These are phyloP conservation scores for Centropus bengalensis DNA, from an alignment of 2,113 vertebrate genomes.

Conservation along the genomic window DNA sequence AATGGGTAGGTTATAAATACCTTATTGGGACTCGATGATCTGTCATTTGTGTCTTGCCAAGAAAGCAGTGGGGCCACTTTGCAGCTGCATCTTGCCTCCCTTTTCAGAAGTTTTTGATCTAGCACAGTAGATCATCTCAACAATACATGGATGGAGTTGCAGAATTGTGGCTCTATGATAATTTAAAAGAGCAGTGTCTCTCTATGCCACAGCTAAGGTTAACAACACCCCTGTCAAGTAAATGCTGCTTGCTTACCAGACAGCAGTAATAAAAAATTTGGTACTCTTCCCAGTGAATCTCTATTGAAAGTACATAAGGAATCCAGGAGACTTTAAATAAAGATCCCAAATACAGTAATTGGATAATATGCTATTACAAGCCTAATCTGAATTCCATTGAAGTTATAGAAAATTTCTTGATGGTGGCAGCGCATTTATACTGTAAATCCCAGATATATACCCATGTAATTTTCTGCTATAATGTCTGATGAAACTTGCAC, in stretches of 20 bases:
- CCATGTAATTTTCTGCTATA: not conserved
- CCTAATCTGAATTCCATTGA: not conserved
- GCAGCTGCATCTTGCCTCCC: not conserved
- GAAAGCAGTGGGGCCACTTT: not conserved
- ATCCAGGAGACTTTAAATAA: not conserved
- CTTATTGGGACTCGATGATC: not conserved
- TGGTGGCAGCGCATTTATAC: not conserved
- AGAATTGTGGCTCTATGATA: not conserved
- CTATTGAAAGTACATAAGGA: not conserved
- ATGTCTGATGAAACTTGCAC: not conserved
- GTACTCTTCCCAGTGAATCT: not conserved
- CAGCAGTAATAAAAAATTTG: not conserved
- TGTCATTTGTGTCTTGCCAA: not conserved
- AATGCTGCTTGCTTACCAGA: not conserved
- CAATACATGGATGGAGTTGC: not conserved
- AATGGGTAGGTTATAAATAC: not conserved
- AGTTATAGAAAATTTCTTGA: not conserved
- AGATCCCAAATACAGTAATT: not conserved
- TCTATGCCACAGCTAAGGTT: not conserved
- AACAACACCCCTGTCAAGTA: not conserved
- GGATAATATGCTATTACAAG: not conserved
- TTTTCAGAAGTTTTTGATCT: not conserved
- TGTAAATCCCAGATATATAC: not conserved
- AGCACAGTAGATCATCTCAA: not conserved
- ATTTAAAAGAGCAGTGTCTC: not conserved